Evolutionary conservation across 2,888 invertebrate species (phyloP).

Genomic region (Stenichneumon culpator): DNA sequence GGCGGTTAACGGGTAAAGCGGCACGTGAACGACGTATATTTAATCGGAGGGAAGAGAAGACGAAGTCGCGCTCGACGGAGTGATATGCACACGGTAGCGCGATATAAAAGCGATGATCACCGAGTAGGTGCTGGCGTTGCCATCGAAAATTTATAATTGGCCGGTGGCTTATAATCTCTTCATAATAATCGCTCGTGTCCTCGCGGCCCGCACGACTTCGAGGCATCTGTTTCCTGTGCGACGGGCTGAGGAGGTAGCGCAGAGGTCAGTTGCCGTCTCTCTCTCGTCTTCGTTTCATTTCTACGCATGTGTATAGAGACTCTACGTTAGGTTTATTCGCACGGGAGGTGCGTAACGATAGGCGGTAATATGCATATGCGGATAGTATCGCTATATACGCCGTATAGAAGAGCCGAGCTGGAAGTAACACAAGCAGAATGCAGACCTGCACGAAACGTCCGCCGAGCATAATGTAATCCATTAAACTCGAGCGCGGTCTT

Average conservation of each 20-base stretch:
- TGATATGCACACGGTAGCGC: constrained; percentile 32
- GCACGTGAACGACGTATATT: constrained; percentile 61
- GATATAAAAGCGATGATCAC: constrained; percentile 42
- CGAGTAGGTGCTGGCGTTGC: constrained; percentile 27
- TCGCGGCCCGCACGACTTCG: constrained; percentile 45
- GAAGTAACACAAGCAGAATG: constrained; percentile 27
- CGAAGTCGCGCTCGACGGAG: constrained; percentile 9
- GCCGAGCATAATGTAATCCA: constrained; percentile 70
- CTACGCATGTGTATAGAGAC: neutral
- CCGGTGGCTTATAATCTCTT: constrained; percentile 73
- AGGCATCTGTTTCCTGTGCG: constrained; percentile 76
- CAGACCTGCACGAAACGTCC: constrained; percentile 61
- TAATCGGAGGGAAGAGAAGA: neutral
- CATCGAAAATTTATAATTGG: constrained; percentile 74
- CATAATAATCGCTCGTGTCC: constrained; percentile 70
- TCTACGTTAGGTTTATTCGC: constrained; percentile 6
- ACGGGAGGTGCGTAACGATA: constrained; percentile 43
- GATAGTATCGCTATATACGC: neutral
- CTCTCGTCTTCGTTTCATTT: constrained; percentile 13
- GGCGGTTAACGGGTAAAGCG: constrained; percentile 56
- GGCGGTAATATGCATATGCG: constrained; percentile 33
- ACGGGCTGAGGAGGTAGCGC: constrained; percentile 13
- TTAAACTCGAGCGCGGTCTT: constrained; percentile 67
- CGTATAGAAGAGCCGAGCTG: constrained; percentile 33
- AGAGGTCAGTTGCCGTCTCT: neutral